Percentiles rank a stretch among this genome's conserved stretches.
phyloP scores from a whole-genome alignment of 2,113 vertebrate species.

The Danio rerio region DNA sequence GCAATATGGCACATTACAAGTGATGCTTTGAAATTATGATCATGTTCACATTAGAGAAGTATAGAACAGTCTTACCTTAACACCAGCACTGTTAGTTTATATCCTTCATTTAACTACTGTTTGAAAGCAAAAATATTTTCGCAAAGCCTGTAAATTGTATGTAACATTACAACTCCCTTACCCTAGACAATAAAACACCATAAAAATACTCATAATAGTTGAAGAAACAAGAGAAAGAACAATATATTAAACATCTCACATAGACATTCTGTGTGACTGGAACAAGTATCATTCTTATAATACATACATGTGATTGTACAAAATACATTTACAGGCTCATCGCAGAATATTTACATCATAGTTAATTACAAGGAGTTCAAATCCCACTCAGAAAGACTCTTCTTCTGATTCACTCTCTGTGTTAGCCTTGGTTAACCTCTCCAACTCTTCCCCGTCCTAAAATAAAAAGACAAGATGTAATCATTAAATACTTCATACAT shows the following conservation, averaged over 20 bases:
- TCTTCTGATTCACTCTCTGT: constrained; percentile 92
- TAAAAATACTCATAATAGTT: neutral
- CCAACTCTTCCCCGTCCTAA: constrained; percentile 95
- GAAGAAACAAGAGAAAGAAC: neutral
- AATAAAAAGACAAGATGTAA: constrained; percentile 53
- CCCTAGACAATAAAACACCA: too few species aligned
- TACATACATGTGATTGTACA: neutral
- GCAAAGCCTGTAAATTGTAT: neutral
- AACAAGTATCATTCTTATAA: neutral
- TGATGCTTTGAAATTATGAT: neutral
- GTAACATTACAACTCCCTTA: too few species aligned
- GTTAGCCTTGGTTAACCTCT: constrained; percentile 85
- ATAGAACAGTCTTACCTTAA: constrained; percentile 2
- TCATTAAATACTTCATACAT: neutral
- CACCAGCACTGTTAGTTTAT: neutral
- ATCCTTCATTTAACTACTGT: neutral
- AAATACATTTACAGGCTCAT: constrained; percentile 56
- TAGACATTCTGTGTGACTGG: neutral
- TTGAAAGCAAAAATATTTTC: neutral
- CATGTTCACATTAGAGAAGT: neutral
- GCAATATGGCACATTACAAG: neutral
- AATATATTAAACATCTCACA: neutral
- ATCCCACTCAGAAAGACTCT: constrained; percentile 74
- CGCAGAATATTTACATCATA: constrained; percentile 51
- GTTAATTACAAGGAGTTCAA: constrained; percentile 18